Evolutionary conservation across 2,888 invertebrate species (phyloP), one percentile per base, ranked within the genome.

Genomic region (Leucozona laternaria): DNA sequence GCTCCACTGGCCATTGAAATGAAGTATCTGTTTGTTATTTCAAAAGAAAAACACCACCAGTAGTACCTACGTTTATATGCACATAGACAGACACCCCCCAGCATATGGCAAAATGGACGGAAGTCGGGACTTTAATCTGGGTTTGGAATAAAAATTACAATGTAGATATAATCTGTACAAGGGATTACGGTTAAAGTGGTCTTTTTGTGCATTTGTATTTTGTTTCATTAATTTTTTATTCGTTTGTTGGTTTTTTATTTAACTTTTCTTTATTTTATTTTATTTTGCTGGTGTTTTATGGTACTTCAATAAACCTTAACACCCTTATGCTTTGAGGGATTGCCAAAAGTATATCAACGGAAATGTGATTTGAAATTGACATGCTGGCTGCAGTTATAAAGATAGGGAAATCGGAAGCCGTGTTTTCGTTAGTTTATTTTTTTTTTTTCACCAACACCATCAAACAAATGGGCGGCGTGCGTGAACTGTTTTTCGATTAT

Each of bases 111-210:
- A 48, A 45, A 48, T 57, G 62, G 8, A 8, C 8, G 15, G 25
- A 25, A 66, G 25, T 81, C 48, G 28, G 48, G 25, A 53, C 78
- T 60, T 20, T 60, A 68, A 73, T 78, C 72, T 55, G 73, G 37
- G 37, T 53, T 68, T 72, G 62, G 68, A 83, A 73, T 72, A 66
- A 68, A 83, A 78, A 62, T 73, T 78, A 79, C 79, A 68, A 73
- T 68, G 37, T 68, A 55, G 82, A 79, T 68, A 58, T 68, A 72
- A 77, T 77, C 81, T 25, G 55, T 53, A 37, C 50, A 66, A 25
- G 28, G 37, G 68, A 68, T 77, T 68, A 68, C 58, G 45, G 57
- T 45, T 79, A 57, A 71, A 79, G 62, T 64, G 78, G 62, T 78
- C 20, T 37, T 60, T 58, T 58, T 37, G 58, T 58, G 7, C 17